These are phyloP conservation scores for Hydrophis major DNA, from an alignment of 2,797 vertebrate species.

Conservation along the genomic window DNA sequence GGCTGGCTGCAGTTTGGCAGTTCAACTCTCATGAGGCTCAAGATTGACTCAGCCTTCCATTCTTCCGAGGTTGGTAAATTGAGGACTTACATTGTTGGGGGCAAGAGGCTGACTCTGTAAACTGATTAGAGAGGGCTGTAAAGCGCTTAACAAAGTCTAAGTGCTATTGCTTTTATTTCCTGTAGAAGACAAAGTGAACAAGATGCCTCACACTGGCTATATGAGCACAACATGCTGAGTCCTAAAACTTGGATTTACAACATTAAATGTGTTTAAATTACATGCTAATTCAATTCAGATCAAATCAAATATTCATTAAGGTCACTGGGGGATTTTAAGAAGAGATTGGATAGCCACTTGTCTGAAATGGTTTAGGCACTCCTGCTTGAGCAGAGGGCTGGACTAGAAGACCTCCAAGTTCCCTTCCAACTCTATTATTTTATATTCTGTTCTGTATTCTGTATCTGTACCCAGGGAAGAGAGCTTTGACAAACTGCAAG, in stretches of 20 bases:
- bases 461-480: not conserved
- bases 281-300: not conserved
- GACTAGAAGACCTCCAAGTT: not conserved
- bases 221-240: not conserved
- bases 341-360: not conserved
- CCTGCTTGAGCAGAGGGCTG: not conserved
- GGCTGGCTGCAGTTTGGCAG: too few species aligned
- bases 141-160: too few species aligned
- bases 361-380: not conserved
- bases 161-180: not conserved
- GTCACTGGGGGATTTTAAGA: not conserved
- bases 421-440: not conserved
- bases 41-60: too few species aligned
- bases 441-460: not conserved
- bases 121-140: too few species aligned
- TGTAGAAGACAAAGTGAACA: not conserved
- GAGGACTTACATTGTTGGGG: too few species aligned
- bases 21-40: too few species aligned
- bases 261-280: not conserved
- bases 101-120: too few species aligned
- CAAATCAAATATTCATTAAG: not conserved
- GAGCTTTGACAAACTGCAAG: not conserved
- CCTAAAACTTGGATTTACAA: not conserved
- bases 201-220: not conserved
- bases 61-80: too few species aligned